Base-by-base conservation (phyloP, 1,140 invertebrate genomes). In the Triops cancriformis region DNA sequence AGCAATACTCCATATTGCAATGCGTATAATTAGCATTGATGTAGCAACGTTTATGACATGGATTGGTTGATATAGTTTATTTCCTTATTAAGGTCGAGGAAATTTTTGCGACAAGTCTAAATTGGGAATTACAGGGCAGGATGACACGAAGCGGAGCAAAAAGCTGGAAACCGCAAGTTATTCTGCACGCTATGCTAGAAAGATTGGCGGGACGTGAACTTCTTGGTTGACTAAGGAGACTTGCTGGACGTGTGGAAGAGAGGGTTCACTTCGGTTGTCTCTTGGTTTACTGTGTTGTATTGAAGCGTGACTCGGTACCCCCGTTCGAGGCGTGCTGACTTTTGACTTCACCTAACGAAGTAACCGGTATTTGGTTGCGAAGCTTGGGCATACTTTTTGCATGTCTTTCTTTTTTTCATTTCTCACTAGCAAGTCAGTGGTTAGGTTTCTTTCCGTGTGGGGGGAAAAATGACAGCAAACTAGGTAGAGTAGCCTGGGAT, bases 331-430 rank as follows among this genome's bases (percentile, higher is more conserved):
- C 51, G 14, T 64, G 51, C 51, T 64, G 51, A 64, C 51, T 64
- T 37, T 64, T 64, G 51, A 64, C 51, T 64, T 64, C 51, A 64
- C 51, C 51, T 64, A 64, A 64, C 51, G 51, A 64, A 64, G 10
- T 64, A 64, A 64, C 51, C 51, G 51, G 51, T 64, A 64, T 64
- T 64, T 23, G 51, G 51, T 64, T 64, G n/a, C 51, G 18, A 23
- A 64, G n/a, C 51, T 64, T 3, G 23, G 3, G 2, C 2, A 37
- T 45, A 12, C 43, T 45, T 45, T 45, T 45, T 45, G 11, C 11
- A 45, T 45, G 18, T 45, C 18, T 18, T 12, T 45, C 43, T 11
- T 12, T 18, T 45, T 45, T 45, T 45, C 18, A 45, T 45, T 45
- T 11, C 11, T 11, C 11, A 45, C 11, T 11, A 18, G 43, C 11